phyloP scores from a whole-genome alignment of 2,113 vertebrate species.

The Callipepla californica region DNA sequence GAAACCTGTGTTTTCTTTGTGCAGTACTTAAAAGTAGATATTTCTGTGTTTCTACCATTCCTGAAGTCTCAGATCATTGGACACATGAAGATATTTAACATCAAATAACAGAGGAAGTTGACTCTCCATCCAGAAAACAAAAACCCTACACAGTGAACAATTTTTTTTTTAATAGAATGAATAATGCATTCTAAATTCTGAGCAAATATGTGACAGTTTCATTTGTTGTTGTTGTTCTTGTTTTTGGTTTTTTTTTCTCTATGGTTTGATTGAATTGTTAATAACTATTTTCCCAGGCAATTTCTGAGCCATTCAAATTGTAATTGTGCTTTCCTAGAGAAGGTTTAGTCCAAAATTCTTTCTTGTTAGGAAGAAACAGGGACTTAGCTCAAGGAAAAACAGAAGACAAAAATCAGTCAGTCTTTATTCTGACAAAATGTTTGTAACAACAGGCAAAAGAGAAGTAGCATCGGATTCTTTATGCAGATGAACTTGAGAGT shows the following conservation, averaged over 20 bases:
- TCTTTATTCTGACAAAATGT: background rate
- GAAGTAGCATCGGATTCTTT: background rate
- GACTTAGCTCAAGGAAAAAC: background rate
- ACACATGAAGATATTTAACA: constrained; percentile 33
- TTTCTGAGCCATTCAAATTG: constrained; percentile 4
- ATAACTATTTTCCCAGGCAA: constrained; percentile 8
- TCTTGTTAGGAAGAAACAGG: background rate
- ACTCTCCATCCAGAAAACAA: constrained; percentile 4
- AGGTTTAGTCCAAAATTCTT: background rate
- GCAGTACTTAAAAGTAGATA: constrained; percentile 43
- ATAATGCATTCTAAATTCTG: background rate
- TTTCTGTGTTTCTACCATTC: constrained; percentile 3
- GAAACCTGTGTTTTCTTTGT: constrained; percentile 31
- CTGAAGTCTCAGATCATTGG: constrained; percentile 25
- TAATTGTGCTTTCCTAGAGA: constrained; percentile 25
- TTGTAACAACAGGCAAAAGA: background rate
- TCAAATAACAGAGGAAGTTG: constrained; percentile 33
- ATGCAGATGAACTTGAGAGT: background rate
- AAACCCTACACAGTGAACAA: background rate
- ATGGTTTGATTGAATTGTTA: constrained; percentile 43
- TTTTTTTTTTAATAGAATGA: background rate
- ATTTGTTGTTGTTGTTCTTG: background rate
- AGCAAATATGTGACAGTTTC: constrained; percentile 36
- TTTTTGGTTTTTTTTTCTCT: background rate
- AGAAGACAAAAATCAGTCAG: background rate